Conservation (phyloP, 2,113 vertebrate species). For the Paradoxurus hermaphroditus region DNA sequence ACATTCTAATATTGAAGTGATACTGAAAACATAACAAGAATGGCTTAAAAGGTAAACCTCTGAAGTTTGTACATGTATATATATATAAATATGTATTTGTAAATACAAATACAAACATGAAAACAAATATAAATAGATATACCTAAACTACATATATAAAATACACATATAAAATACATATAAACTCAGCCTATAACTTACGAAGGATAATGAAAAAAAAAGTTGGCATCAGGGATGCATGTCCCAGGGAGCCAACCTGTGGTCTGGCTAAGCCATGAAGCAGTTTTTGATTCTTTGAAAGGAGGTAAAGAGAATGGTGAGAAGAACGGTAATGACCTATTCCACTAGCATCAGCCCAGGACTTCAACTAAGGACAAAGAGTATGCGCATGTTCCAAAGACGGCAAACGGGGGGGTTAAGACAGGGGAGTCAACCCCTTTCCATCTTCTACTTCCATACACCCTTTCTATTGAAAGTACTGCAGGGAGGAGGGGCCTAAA, state of each 20-base stretch:
- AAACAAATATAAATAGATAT: no score
- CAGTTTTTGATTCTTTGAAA: background rate
- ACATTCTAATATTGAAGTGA: background rate
- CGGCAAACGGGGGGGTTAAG: fast-evolving
- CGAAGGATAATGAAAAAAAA: background rate
- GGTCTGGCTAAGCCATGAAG: background rate
- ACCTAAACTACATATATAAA: no score
- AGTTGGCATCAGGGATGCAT: background rate
- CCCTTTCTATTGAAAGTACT: background rate
- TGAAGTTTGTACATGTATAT: background rate
- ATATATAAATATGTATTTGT: background rate
- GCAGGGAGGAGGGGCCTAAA: background rate
- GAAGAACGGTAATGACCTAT: background rate
- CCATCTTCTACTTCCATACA: background rate
- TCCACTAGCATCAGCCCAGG: background rate
- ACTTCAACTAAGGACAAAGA: background rate
- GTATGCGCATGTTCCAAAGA: background rate
- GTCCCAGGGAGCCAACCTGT: background rate
- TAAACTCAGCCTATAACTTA: background rate
- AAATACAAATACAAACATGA: no score
- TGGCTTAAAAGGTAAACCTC: background rate
- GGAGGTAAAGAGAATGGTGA: background rate
- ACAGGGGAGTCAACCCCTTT: no score
- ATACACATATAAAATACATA: no score
- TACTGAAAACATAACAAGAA: background rate